A percentile compares a stretch with the other conserved stretches of the same genome.
Conservation (phyloP, 2,113 vertebrate genomes). For the Cololabis saira region DNA sequence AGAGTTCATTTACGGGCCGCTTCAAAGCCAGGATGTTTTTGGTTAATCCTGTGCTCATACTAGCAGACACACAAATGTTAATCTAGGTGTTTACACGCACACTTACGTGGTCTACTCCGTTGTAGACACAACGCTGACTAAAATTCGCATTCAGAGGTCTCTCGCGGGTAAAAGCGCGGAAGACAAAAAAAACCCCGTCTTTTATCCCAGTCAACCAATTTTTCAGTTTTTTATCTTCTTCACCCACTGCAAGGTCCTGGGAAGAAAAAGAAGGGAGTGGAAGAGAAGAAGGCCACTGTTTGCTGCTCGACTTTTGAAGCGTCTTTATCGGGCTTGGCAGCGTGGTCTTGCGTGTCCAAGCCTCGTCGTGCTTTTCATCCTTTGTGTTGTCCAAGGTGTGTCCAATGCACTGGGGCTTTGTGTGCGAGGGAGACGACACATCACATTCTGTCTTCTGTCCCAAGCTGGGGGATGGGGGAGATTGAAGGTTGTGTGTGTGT, state of each 20-base stretch:
- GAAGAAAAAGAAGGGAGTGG: conserved; percentile 63
- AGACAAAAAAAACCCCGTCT: conserved; percentile 40
- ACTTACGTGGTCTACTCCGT: conserved; percentile 48
- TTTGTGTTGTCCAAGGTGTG: conserved; percentile 85
- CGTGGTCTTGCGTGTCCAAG: conserved; percentile 78
- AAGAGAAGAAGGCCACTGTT: conserved; percentile 74
- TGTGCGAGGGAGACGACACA: conserved; percentile 78
- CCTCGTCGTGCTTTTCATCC: conserved; percentile 82
- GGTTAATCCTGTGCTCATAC: conserved; percentile 63
- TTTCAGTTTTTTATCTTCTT: conserved; percentile 30
- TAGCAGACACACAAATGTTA: conserved; percentile 65
- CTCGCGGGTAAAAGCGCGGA: conserved; percentile 33
- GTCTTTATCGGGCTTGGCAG: conserved; percentile 84
- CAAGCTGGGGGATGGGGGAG: conserved; percentile 58
- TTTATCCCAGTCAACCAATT: conserved; percentile 44
- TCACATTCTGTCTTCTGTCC: conserved; percentile 83
- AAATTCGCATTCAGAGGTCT: conserved; percentile 34
- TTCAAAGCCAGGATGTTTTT: conserved; percentile 67
- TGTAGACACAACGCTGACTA: conserved; percentile 41
- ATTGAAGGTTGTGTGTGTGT: conserved; percentile 4
- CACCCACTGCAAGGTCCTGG: conserved; percentile 56
- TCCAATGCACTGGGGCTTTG: conserved; percentile 84
- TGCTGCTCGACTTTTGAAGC: conserved; percentile 80
- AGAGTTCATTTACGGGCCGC: conserved; percentile 62
- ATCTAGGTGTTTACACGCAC: conserved; percentile 60